Conservation (phyloP, 2,888 invertebrate genomes). For the Oxystoma pomonae region DNA sequence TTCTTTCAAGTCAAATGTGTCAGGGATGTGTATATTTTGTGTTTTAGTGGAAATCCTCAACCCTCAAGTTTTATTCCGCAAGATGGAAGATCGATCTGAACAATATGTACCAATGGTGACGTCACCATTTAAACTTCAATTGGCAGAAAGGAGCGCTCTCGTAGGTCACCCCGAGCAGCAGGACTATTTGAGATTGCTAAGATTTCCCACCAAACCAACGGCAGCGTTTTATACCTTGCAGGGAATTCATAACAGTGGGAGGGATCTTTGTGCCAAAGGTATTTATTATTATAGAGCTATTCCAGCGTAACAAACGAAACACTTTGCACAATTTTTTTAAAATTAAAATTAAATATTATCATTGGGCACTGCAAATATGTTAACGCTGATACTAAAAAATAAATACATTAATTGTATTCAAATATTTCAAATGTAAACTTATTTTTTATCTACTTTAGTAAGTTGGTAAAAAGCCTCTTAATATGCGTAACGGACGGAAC, state of each 20-base stretch:
- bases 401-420: too few species aligned
- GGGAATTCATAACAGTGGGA: conserved; percentile 50
- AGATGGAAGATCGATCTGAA: conserved; percentile 54
- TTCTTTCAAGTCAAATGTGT: background rate
- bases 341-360: too few species aligned
- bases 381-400: too few species aligned
- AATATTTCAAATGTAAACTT: too few species aligned
- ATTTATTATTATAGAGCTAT: too few species aligned
- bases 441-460: too few species aligned
- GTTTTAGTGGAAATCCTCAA: conserved; percentile 63
- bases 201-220: conserved; percentile 62
- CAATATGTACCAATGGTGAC: conserved; percentile 62
- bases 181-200: conserved; percentile 53
- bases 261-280: background rate
- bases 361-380: too few species aligned
- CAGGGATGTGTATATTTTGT: conserved; percentile 7
- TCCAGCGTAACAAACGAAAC: too few species aligned
- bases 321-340: too few species aligned
- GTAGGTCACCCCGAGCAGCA: conserved; percentile 55
- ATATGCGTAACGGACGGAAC: too few species aligned
- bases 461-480: too few species aligned
- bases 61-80: conserved; percentile 57
- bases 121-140: conserved; percentile 59
- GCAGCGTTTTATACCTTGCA: conserved; percentile 53
- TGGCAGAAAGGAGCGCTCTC: conserved; percentile 62